Base-by-base conservation (phyloP, 2,888 invertebrate genomes). In the Lysandra bellargus region DNA sequence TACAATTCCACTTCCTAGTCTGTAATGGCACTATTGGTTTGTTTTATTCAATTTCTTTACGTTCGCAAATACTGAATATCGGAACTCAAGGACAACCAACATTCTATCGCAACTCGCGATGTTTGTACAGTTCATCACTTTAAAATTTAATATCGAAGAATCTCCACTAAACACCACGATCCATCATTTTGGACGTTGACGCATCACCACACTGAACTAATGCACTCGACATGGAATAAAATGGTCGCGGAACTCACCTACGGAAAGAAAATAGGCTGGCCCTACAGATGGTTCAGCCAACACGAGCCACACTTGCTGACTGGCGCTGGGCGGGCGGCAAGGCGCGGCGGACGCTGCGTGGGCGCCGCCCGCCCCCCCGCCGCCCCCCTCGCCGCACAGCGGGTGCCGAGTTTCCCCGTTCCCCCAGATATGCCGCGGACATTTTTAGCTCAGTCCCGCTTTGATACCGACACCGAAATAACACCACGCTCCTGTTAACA, bases 251-350 rank as follows among this genome's bases (percentile, higher is more conserved):
- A 87, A 94, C 94, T 94, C 93, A 94, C 94, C 94, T 92, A 94
- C 88, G 88, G 87, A 84, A 92, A 89, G 90, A 90, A 92, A 93
- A 92, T 91, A 89, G 87, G 93, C 90, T 92, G 93, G 94, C 94
- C 93, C 94, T 93, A 93, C 86, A 85, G 95, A 94, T 94, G 95
- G 96, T 96, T 96, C 96, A 96, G 95, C 95, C 95, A 93, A 93
- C 94, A 92, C 94, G 93, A 94, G 93, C 86, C 93, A 92, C 95
- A 92, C 92, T 90, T 91, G 93, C 94, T 94, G 94, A 94, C 92
- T 93, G 92, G 91, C 86, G 90, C 86, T 87, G 87, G 88, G 91
- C 93, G 93, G 92, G 93, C 92, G 94, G 93, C 87, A 92, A 92
- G 93, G 92, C 88, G 91, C 90, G 91, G 91, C 90, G 91, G 90